Percentiles rank a stretch among this genome's conserved stretches.
These are phyloP conservation scores for Norana najaformis DNA, from an alignment of 2,888 invertebrate species.

Conservation along the genomic window DNA sequence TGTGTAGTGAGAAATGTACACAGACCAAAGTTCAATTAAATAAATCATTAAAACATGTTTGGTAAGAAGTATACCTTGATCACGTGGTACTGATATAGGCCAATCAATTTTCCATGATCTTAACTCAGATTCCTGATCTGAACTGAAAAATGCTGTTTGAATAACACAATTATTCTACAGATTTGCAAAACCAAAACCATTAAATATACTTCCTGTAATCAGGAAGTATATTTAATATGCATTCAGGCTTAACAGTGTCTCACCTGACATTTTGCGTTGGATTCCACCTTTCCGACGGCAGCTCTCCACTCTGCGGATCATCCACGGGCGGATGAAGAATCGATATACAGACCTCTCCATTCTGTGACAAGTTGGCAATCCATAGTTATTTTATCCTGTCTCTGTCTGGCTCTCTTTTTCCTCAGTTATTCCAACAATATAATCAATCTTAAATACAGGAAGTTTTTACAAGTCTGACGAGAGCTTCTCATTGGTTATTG, in stretches of 20 bases:
- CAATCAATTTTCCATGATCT: not conserved
- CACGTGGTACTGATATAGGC: too few relatives aligned
- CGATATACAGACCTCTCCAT: conserved; percentile 98
- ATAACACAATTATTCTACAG: not conserved
- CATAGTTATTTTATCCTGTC: not conserved
- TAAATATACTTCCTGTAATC: not conserved
- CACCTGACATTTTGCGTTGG: conserved; percentile 91
- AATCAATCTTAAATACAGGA: not conserved
- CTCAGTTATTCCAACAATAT: not conserved
- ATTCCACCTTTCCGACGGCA: conserved; percentile 99
- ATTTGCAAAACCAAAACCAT: not conserved
- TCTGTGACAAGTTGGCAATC: conserved; percentile 70
- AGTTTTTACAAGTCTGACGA: not conserved
- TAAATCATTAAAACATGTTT: too few relatives aligned
- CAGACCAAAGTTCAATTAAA: too few relatives aligned
- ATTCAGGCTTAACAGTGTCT: not conserved
- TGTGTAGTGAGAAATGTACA: too few relatives aligned
- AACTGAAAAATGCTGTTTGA: not conserved
- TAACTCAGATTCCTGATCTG: not conserved
- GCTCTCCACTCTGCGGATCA: conserved; percentile 97
- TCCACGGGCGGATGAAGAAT: conserved; percentile 98
- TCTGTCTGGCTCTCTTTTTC: not conserved
- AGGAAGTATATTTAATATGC: not conserved
- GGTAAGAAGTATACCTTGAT: too few relatives aligned
- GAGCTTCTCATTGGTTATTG: not conserved